Conservation (phyloP, 2,888 invertebrate genomes). For the Caenorhabditis panamensis region DNA sequence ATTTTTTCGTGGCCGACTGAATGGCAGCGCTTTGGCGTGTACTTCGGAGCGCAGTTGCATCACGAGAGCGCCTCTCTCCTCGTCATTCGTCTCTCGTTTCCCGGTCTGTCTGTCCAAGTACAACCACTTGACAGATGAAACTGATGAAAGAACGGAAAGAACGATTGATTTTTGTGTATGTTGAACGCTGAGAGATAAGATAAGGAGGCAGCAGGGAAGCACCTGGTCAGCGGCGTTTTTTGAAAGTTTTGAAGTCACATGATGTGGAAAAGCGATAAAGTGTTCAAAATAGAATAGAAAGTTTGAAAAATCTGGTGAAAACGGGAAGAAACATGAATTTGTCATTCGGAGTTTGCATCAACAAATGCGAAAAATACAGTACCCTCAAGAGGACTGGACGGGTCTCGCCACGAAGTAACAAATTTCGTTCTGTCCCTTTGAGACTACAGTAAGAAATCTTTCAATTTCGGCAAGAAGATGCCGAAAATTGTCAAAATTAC, state of each 20-base stretch:
- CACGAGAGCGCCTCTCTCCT: conserved; percentile 17
- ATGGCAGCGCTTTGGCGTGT: conserved; percentile 43
- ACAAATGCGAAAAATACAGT: neutral
- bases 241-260: conserved; percentile 17
- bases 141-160: too few species aligned
- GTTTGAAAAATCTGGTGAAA: neutral
- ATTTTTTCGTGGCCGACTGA: conserved; percentile 36
- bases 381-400: neutral
- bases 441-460: neutral
- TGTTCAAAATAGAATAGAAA: neutral
- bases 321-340: neutral
- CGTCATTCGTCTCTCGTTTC: conserved; percentile 5
- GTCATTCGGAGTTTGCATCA: conserved; percentile 3
- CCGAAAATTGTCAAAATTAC: too few species aligned
- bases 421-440: neutral
- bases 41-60: conserved; percentile 59
- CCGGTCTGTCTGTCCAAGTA: too few species aligned
- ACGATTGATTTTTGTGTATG: conserved; percentile 22
- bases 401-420: conserved; percentile 3
- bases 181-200: conserved; percentile 25
- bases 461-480: neutral
- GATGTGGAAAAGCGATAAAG: neutral
- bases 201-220: neutral
- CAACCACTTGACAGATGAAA: conserved; percentile 34
- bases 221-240: conserved; percentile 21